phyloP scores from a whole-genome alignment of 30 jellyfish, hydroid and myxozoan species.

The Sanderia malayensis region DNA sequence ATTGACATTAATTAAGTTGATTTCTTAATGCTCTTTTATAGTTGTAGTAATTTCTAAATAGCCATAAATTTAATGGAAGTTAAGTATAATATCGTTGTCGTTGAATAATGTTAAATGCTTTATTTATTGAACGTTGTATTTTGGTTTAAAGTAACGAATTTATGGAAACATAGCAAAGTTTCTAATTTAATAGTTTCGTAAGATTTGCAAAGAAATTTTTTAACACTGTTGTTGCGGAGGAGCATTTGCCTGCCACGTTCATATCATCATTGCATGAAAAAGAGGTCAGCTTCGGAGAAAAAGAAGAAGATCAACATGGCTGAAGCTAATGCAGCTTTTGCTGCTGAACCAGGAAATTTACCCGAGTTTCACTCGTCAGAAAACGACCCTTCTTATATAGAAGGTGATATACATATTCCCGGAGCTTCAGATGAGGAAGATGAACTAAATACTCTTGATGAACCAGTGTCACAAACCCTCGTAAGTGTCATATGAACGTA shows the following conservation, averaged over 20 bases:
- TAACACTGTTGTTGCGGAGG: no score
- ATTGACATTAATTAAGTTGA: no score
- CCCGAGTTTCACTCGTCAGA: constrained; percentile 47
- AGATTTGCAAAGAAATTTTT: no score
- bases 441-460: constrained; percentile 84
- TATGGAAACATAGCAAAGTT: no score
- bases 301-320: constrained; percentile 9
- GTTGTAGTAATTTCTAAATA: no score
- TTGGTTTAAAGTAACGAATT: no score
- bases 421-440: constrained; percentile 82
- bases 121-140: no score
- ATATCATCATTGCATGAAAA: constrained; percentile 1
- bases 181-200: no score
- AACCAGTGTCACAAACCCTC: constrained; percentile 84
- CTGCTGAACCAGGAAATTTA: constrained; percentile 10
- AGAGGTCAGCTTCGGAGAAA: constrained; percentile 15
- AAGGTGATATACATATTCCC: constrained; percentile 87
- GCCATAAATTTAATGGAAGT: no score
- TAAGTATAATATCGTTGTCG: no score
- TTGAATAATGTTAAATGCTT: no score
- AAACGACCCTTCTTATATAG: constrained; percentile 44
- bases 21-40: no score
- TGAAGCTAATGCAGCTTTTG: constrained; percentile 23
- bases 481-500: constrained; percentile 28
- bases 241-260: constrained; percentile 47